phyloP scores from a whole-genome alignment of 2,113 vertebrate genomes.

The Lepisosteus osseus region DNA sequence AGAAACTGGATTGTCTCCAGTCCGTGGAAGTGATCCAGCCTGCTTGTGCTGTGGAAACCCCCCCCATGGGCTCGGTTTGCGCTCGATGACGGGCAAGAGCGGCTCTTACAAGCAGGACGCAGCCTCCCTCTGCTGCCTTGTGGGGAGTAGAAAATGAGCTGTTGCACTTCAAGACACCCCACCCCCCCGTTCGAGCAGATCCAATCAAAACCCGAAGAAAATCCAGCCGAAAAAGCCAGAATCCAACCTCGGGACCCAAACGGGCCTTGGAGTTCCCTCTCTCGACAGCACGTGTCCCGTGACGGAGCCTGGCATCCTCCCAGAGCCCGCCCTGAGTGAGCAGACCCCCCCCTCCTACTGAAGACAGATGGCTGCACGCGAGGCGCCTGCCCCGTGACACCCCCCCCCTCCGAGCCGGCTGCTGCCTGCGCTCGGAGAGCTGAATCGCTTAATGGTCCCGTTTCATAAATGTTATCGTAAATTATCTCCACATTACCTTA shows the following conservation, averaged over 20 bases:
- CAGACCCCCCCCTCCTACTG: background rate
- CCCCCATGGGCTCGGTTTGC: background rate
- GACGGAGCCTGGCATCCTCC: background rate
- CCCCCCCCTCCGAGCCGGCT: background rate
- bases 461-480: slow-evolving; percentile 9
- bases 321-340: background rate
- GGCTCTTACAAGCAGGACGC: background rate
- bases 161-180: background rate
- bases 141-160: background rate
- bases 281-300: background rate
- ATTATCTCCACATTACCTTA: slow-evolving; percentile 4
- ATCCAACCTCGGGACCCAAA: too few species aligned
- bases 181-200: background rate
- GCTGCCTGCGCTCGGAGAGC: background rate
- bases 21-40: too few species aligned
- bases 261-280: background rate
- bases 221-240: too few species aligned
- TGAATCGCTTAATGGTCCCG: background rate
- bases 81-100: background rate
- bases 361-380: background rate
- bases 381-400: background rate
- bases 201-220: too few species aligned
- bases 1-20: too few species aligned
- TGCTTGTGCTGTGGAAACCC: too few species aligned
- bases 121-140: slow-evolving; percentile 5